These are phyloP conservation scores for Chaetodon trifasciatus DNA, from an alignment of 2,797 vertebrate species.

Conservation along the genomic window DNA sequence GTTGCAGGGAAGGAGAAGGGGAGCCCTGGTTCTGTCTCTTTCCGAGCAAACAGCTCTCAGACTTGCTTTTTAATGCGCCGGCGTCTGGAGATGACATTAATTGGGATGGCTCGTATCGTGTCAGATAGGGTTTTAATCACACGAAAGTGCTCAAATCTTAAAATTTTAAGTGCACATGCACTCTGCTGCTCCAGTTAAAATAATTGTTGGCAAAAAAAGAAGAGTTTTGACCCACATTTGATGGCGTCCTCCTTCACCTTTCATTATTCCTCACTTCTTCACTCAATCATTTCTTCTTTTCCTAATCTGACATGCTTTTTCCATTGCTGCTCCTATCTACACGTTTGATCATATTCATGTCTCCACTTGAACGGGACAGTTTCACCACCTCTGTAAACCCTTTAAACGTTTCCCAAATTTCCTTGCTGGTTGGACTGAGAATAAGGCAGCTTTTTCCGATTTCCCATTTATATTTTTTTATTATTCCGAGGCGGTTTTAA, in stretches of 20 bases:
- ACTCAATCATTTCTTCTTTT: background rate
- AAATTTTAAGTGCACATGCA: background rate
- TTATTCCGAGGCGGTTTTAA: conserved; percentile 22
- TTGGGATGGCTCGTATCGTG: background rate
- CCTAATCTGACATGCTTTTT: conserved; percentile 11
- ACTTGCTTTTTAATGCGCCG: conserved; percentile 14
- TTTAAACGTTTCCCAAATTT: conserved; percentile 18
- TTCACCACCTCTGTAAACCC: conserved; percentile 18
- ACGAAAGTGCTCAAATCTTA: background rate
- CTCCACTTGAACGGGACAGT: conserved; percentile 9
- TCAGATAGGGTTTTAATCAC: conserved; percentile 18
- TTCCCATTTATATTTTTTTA: conserved; percentile 24
- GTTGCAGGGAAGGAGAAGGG: conserved; percentile 1
- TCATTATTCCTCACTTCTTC: background rate
- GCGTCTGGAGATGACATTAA: background rate
- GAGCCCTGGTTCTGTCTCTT: conserved; percentile 19
- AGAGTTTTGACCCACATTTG: conserved; percentile 18
- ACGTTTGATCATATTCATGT: conserved; percentile 7
- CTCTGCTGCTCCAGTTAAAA: background rate
- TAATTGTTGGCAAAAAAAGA: conserved; percentile 13
- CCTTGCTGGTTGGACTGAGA: conserved; percentile 1
- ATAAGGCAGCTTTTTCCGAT: background rate
- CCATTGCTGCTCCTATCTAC: background rate
- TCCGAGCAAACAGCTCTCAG: conserved; percentile 12
- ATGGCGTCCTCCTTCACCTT: background rate